Evolutionary conservation across 2,797 vertebrate species (phyloP), one percentile per base, ranked within the genome.

Genomic region (Mycteria americana): DNA sequence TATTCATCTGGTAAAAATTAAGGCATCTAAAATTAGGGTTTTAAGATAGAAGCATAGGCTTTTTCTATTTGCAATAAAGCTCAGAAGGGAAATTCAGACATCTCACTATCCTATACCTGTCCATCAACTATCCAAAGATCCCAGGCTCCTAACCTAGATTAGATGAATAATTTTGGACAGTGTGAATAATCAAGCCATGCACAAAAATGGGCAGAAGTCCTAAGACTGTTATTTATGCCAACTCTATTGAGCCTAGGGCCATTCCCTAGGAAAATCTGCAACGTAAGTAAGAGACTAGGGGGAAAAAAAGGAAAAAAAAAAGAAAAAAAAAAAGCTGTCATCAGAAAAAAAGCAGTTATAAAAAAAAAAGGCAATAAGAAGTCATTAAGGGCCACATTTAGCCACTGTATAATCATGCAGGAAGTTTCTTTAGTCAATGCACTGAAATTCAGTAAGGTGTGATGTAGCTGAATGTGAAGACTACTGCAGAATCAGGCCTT

Each of bases 251-350:
- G 45, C 24, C 30, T 18, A n/a, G 4, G 4, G 8, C 4, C 7
- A 51, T 73, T 68, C 23, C 23, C 17, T 30, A 3, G 18, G 31
- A 85, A 75, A 62, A 14, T 22, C 7, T 53, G 6, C 11, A 37
- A 17, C 4, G 1, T 8, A 28, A 23, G 3, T 30, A 21, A 63
- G 13, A 53, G 18, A 68, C 4, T 59, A 64, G 12, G 41, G 23
- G 18, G 1, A 8, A 9, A 12, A 18, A 1, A 19, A 8, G 8
- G 2, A 18, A 1, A 24, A 5, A 7, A 18, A 9, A 11, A 33
- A 22, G 3, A 10, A 11, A 5, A 24, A 23, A 23, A 11, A 28
- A 10, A 28, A 28, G 8, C 9, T 39, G 6, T 37, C 12, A 31
- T n/a, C 3, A 31, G 33, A 18, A 41, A 46, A 37, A 21, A 30